Evolutionary conservation across 2,797 vertebrate species (phyloP), one percentile per base, ranked within the genome.

Genomic region (Crocodylus rhombifer): DNA sequence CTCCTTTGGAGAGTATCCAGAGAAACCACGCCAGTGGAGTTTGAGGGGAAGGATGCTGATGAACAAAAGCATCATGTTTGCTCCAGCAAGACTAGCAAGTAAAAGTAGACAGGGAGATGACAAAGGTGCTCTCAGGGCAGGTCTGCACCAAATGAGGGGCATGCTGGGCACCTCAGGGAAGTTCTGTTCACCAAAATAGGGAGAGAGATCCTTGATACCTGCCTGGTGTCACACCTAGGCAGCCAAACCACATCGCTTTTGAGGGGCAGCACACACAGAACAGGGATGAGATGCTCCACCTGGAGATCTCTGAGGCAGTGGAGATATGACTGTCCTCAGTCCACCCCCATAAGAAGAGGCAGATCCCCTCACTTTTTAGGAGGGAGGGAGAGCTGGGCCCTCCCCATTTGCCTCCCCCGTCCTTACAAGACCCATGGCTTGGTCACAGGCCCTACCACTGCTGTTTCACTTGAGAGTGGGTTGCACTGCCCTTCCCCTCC

Each of bases 381-480:
- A 33, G 8, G 2, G 0, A 1, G 30, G n/a, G 85, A 13, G 42
- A 30, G 56, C 21, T 28, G 11, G 12, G 16, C n/a, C 51, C 12
- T 1, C 14, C 14, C 21, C 14, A 10, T 33, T 4, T 21, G 15
- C 64, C 4, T 86, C 64, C 60, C 51, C 57, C 28, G 56, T 26
- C 62, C 58, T 75, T 0, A 1, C 16, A 13, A 74, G 80, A 25
- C 67, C 58, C 23, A 7, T 18, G 15, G 1, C 55, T 51, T 1
- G 0, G 79, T 79, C 2, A 0, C 75, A 18, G 85, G 55, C 63
- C n/a, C 14, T 23, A n/a, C 26, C 65, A 57, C 60, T 3, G 0
- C 65, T 13, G 81, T 80, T 73, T 75, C 2, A 1, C 16, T 69
- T 33, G 64, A 69, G 77, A 76, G 82, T 7, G 4, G 51, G 65